Evolutionary conservation across 2,797 vertebrate species (phyloP).

Genomic region (Yasuhikotakia modesta): DNA sequence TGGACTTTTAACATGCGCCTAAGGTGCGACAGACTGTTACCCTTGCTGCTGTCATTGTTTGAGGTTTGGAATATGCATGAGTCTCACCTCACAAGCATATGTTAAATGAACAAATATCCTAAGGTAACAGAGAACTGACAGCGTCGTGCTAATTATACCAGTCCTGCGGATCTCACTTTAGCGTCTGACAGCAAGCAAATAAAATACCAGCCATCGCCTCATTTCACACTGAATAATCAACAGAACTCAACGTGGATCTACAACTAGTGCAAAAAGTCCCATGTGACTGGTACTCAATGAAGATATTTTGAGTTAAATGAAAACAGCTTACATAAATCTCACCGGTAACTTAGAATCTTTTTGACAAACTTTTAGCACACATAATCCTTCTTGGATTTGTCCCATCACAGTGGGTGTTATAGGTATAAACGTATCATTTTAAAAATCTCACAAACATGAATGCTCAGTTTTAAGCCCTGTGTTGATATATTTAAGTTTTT

Average conservation of each 20-base stretch:
- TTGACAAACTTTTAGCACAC: neutral
- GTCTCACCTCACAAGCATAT: slow-evolving; percentile 63
- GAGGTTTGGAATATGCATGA: slow-evolving; percentile 70
- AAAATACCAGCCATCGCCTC: slow-evolving; percentile 38
- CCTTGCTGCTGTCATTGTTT: slow-evolving; percentile 45
- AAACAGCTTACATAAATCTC: neutral
- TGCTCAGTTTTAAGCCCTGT: too few relatives aligned
- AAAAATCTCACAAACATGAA: too few relatives aligned
- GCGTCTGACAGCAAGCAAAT: slow-evolving; percentile 50
- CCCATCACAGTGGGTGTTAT: too few relatives aligned
- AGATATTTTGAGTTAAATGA: neutral
- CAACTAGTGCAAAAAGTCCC: slow-evolving; percentile 6
- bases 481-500: too few relatives aligned
- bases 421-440: too few relatives aligned
- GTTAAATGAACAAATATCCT: slow-evolving; percentile 69
- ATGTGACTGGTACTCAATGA: neutral
- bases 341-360: neutral
- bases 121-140: slow-evolving; percentile 63
- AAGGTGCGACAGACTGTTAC: slow-evolving; percentile 12
- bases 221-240: slow-evolving; percentile 43
- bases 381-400: too few relatives aligned
- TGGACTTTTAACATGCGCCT: slow-evolving; percentile 18
- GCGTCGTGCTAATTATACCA: slow-evolving; percentile 46
- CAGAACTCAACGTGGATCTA: slow-evolving; percentile 1
- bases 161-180: slow-evolving; percentile 56